Evolutionary conservation across 2,113 vertebrate genomes (phyloP).

Genomic region (Argyrosomus japonicus): DNA sequence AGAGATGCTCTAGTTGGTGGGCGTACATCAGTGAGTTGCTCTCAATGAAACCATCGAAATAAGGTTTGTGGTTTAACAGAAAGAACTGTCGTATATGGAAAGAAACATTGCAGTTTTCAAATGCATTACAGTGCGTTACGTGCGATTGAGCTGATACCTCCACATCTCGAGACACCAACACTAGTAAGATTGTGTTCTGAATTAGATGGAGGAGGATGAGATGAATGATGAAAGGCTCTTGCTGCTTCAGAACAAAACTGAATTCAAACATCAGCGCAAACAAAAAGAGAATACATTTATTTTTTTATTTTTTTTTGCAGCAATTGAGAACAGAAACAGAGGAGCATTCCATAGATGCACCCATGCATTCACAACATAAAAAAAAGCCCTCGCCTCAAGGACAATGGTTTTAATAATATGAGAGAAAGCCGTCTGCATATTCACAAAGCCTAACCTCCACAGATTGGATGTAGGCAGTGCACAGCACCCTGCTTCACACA

Average conservation of each 20-base stretch:
- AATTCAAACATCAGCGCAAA: not conserved
- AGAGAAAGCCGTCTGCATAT: constrained; percentile 27
- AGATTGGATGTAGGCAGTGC: constrained; percentile 34
- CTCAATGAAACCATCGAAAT: not conserved
- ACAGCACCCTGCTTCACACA: constrained; percentile 31
- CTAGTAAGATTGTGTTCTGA: not conserved
- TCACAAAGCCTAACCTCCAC: constrained; percentile 49
- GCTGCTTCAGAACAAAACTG: constrained; percentile 6
- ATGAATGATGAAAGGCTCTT: constrained; percentile 1
- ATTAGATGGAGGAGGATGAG: not conserved
- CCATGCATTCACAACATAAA: constrained; percentile 49
- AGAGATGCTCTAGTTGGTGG: not conserved
- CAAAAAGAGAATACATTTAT: not conserved
- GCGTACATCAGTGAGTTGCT: not conserved
- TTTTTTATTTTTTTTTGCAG: not conserved
- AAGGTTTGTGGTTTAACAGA: not conserved
- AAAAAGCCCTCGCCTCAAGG: constrained; percentile 53
- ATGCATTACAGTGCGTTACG: not conserved
- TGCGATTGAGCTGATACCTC: not conserved
- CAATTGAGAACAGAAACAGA: not conserved
- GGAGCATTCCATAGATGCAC: constrained; percentile 42
- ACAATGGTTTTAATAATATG: constrained; percentile 61
- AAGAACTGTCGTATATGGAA: not conserved
- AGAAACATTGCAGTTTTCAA: not conserved
- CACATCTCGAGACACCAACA: not conserved